Percentiles rank a stretch among this genome's conserved stretches.
Conservation (phyloP, 2,113 vertebrate genomes). For the Isichthys henryi region DNA sequence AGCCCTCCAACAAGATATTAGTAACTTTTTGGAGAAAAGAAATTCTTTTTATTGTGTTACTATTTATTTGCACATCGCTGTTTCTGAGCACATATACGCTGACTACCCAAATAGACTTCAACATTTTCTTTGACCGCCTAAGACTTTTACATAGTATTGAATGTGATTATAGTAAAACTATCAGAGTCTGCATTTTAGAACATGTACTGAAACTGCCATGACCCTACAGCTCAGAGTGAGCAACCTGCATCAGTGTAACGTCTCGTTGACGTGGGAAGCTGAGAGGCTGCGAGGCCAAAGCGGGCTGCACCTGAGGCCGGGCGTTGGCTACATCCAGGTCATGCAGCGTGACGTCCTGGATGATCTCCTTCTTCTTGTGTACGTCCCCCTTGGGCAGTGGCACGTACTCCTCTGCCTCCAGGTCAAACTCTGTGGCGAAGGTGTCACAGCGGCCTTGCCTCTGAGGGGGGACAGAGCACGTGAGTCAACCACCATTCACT, state of each 20-base stretch:
- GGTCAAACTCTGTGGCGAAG: slow-evolving; percentile 96
- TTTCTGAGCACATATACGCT: neutral
- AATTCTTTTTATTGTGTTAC: neutral
- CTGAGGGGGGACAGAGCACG: slow-evolving; percentile 50
- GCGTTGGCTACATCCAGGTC: slow-evolving; percentile 94
- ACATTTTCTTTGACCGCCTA: neutral
- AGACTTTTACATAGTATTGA: neutral
- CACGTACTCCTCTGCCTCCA: slow-evolving; percentile 97
- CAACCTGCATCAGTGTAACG: neutral
- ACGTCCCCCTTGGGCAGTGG: slow-evolving; percentile 95
- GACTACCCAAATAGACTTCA: neutral
- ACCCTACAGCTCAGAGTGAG: neutral
- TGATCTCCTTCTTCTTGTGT: slow-evolving; percentile 99
- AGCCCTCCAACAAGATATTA: neutral
- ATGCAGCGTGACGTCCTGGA: slow-evolving; percentile 95
- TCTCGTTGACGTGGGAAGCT: neutral
- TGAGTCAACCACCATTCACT: neutral
- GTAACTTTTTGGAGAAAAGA: neutral
- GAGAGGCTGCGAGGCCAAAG: neutral
- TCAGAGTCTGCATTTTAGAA: neutral
- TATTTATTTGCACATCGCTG: neutral
- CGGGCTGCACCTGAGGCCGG: slow-evolving; percentile 76
- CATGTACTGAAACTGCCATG: neutral
- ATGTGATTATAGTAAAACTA: neutral
- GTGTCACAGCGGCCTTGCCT: slow-evolving; percentile 97